Percentiles rank a stretch among this genome's conserved stretches.
These are phyloP conservation scores for Cecropterus lyciades DNA, from an alignment of 1,140 invertebrate species.

Conservation along the genomic window DNA sequence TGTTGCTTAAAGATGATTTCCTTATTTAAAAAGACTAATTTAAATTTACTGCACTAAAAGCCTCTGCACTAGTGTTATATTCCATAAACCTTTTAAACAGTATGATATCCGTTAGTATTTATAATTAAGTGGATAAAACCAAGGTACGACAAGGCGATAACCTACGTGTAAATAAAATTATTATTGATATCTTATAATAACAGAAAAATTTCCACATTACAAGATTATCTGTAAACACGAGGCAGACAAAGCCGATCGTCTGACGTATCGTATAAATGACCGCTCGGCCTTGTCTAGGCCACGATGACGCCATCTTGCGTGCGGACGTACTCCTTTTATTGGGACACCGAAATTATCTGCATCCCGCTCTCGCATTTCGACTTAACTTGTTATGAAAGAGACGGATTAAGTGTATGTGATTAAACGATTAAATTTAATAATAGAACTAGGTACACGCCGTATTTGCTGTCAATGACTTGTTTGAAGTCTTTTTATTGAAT, in stretches of 20 bases:
- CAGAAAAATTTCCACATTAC: slow-evolving; percentile 35
- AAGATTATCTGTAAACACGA: slow-evolving; percentile 41
- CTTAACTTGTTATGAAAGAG: slow-evolving; percentile 46
- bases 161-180: background rate
- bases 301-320: slow-evolving; percentile 78
- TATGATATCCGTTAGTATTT: too few relatives aligned
- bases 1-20: too few relatives aligned
- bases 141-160: background rate
- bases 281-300: slow-evolving; percentile 82
- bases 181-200: background rate
- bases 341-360: slow-evolving; percentile 61
- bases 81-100: too few relatives aligned
- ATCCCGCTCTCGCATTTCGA: slow-evolving; percentile 52
- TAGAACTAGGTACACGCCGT: slow-evolving; percentile 47
- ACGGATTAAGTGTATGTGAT: slow-evolving; percentile 38
- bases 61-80: too few relatives aligned
- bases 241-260: slow-evolving; percentile 65
- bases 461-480: slow-evolving; percentile 35
- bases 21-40: too few relatives aligned
- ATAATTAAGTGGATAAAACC: too few relatives aligned
- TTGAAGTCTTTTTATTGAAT: slow-evolving; percentile 18
- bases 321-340: slow-evolving; percentile 72
- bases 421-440: slow-evolving; percentile 47
- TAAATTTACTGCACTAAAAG: too few relatives aligned
- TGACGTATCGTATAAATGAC: slow-evolving; percentile 77